Conservation (phyloP, 1,140 invertebrate species). For the Acromyrmex charruanus region DNA sequence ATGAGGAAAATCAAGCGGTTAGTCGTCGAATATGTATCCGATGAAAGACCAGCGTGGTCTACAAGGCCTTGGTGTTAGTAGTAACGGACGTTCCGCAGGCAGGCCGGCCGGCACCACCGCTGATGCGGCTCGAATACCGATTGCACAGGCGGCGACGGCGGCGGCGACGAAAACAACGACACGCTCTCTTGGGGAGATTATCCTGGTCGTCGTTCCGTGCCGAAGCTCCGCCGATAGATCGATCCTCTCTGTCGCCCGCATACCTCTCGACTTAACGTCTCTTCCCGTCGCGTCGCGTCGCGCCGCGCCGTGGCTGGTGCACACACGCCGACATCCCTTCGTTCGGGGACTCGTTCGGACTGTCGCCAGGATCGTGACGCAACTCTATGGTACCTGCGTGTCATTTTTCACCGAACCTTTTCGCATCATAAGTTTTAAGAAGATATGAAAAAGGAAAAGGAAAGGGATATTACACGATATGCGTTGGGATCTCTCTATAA, state of each 20-base stretch:
- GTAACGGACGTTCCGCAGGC: slow-evolving; percentile 28
- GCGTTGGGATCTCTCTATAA: background rate
- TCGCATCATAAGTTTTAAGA: background rate
- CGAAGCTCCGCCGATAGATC: slow-evolving; percentile 83
- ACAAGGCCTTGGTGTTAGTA: slow-evolving; percentile 21
- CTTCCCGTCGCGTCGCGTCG: slow-evolving; percentile 62
- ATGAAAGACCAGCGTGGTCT: background rate
- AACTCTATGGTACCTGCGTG: slow-evolving; percentile 64
- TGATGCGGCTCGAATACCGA: slow-evolving; percentile 53
- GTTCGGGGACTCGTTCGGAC: slow-evolving; percentile 67
- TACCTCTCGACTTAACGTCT: slow-evolving; percentile 76
- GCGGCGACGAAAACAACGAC: slow-evolving; percentile 57
- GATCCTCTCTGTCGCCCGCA: slow-evolving; percentile 81
- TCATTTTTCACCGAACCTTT: background rate
- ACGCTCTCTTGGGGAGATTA: slow-evolving; percentile 76
- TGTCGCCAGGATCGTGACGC: slow-evolving; percentile 76
- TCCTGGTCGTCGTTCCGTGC: slow-evolving; percentile 72
- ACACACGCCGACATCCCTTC: slow-evolving; percentile 74
- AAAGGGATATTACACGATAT: background rate
- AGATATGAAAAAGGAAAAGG: background rate
- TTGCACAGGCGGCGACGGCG: slow-evolving; percentile 42
- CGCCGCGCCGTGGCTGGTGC: slow-evolving; percentile 48
- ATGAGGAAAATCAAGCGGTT: background rate
- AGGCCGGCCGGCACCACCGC: slow-evolving; percentile 27
- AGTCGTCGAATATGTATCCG: background rate